phyloP scores from a whole-genome alignment of 2,113 vertebrate genomes.

The Anhinga anhinga region DNA sequence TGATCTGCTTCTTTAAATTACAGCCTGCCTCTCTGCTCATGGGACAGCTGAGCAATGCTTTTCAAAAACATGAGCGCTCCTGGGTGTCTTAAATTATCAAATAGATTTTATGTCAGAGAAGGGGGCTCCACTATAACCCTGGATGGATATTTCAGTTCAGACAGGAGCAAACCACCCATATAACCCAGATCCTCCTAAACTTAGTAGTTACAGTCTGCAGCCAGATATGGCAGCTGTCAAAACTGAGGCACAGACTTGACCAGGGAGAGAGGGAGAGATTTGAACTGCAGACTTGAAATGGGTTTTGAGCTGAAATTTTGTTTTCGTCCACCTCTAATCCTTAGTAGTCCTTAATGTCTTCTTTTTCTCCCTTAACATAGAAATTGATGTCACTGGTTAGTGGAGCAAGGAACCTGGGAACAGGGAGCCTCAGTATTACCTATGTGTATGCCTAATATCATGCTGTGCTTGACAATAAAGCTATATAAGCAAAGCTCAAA shows the following conservation, averaged over 20 bases:
- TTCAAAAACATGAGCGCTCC: not conserved
- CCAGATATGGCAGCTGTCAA: not conserved
- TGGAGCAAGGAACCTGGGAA: not conserved
- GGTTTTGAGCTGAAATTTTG: not conserved
- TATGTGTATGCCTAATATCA: not conserved
- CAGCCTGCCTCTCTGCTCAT: not conserved
- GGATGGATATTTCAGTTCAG: not conserved
- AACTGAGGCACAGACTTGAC: not conserved
- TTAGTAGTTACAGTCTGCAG: not conserved
- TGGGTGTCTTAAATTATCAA: not conserved
- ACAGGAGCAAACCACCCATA: not conserved
- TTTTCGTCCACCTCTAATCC: not conserved
- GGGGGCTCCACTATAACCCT: not conserved
- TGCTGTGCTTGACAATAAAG: not conserved
- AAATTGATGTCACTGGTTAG: not conserved
- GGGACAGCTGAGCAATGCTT: not conserved
- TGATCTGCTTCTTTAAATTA: conserved; percentile 8
- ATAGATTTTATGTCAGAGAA: not conserved
- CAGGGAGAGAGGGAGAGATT: not conserved
- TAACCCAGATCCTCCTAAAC: not conserved
- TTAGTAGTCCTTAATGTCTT: not conserved
- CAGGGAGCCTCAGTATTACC: not conserved
- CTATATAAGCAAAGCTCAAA: not conserved
- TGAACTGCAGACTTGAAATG: not conserved
- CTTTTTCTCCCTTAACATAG: not conserved